Base-by-base conservation (phyloP, 2,113 vertebrate genomes). In the Ictalurus furcatus region DNA sequence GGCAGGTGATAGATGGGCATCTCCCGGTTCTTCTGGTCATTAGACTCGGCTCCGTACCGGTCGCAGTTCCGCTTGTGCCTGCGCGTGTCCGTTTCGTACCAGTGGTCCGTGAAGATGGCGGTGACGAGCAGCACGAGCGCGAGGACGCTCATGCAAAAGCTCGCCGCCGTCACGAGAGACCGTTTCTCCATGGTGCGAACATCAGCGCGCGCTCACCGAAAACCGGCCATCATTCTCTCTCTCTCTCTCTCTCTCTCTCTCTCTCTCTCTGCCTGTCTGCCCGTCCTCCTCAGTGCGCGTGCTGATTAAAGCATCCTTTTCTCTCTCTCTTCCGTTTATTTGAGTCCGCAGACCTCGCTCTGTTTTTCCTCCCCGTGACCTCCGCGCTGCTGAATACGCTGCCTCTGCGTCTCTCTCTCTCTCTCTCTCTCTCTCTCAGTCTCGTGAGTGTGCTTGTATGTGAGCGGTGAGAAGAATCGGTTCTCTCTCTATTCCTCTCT, bases 1-100 rank as follows among this genome's bases (percentile, higher is more conserved):
- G 97, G 97, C 93, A 98, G 95, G 95, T 97, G 97, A 84, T 96
- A 97, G 92, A 97, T 97, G 65, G 97, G 97, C 97, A 98, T 97
- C 88, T 97, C 96, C 23, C 97, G 95, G 94, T 96, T 97, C 93
- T 97, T 96, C 93, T 96, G 97, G 91, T 96, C 97, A 89, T 96
- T 96, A 67, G 96, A 96, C 74, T 97, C 96, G 86, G 95, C 94
- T 54, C 95, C 95, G 61, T 93, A 89, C 28, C 93, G 95, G 93
- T 97, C 96, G 92, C 97, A 98, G 95, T 97, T 96, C 88, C 95
- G 94, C 94, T 97, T 97, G 95, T 98, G 97, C 44, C 94, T 91
- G 92, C 96, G 95, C 69, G 96, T 97, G 94, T 97, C 96, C 23
- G 97, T 97, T 94, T 97, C 96, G 93, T 97, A 97, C 97, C 97